Base-by-base conservation (phyloP, 2,113 vertebrate species). In the Semicossyphus pulcher region DNA sequence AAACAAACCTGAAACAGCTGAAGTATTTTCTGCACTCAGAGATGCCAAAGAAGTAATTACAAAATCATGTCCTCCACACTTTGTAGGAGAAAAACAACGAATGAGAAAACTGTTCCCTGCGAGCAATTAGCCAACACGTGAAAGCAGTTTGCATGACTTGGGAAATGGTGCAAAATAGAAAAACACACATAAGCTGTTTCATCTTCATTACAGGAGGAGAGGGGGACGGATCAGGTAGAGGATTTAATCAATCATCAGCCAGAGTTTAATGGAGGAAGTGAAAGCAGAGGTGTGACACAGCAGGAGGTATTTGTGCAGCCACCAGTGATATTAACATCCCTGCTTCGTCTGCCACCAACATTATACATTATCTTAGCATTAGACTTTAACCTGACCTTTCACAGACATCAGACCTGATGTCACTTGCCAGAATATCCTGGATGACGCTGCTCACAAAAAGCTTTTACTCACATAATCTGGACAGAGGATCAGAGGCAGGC, bases 31-130 rank as follows among this genome's bases (percentile, higher is more conserved):
- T 21, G 23, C 20, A 42, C 9, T 34, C 5, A 64, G 36, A 60
- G 29, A 68, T 64, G 57, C 44, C 63, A 67, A 47, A 70, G 42
- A 49, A 72, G 39, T 66, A 68, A 82, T 82, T 76, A 81, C 42
- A 77, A 84, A 85, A 83, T 72, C 53, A 65, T 76, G 72, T 76
- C 32, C 56, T 32, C 26, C 57, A 60, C 54, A 73, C 25, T 78
- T 69, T 58, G 25, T 21, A 25, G 49, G 26, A 21, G 16, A 34
- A 18, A 60, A 47, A 62, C 23, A 21, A 61, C 1, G 10, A 15
- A 32, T 18, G 16, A 73, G 18, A 41, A n/a, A 44, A 64, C 9
- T 21, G 49, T 52, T 29, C 23, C 61, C 70, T 67, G 63, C 26
- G 44, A 83, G 76, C 59, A 59, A 85, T 81, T 60, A 67, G 41